phyloP scores from a whole-genome alignment of 2,797 vertebrate genomes.

The Chlorospingus flavigularis region DNA sequence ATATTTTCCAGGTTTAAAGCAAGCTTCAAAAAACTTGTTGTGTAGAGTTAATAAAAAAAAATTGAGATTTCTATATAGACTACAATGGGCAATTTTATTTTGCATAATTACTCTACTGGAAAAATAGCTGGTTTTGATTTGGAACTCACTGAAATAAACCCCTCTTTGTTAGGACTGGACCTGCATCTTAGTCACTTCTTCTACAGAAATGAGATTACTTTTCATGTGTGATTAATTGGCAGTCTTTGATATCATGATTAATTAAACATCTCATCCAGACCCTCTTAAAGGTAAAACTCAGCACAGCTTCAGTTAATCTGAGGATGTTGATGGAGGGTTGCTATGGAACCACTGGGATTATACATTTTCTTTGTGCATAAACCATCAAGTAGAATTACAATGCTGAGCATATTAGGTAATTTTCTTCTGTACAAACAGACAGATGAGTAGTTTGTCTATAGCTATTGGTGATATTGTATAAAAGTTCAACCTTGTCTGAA shows the following conservation, averaged over 20 bases:
- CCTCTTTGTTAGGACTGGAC: not conserved
- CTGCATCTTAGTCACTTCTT: not conserved
- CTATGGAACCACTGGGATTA: not conserved
- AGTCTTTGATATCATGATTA: not conserved
- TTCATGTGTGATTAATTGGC: not conserved
- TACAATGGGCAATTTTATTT: not conserved
- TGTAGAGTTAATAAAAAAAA: not conserved
- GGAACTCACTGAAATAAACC: not conserved
- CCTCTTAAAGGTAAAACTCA: not conserved
- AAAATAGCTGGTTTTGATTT: not conserved
- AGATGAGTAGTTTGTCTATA: not conserved
- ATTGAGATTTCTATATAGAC: not conserved
- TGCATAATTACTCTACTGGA: not conserved
- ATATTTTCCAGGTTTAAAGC: not conserved
- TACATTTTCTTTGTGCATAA: not conserved
- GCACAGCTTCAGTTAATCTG: not conserved
- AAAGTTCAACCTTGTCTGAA: not conserved
- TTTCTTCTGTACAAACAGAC: not conserved
- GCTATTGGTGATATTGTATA: not conserved
- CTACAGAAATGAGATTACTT: not conserved
- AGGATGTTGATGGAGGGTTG: not conserved
- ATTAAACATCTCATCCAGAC: not conserved
- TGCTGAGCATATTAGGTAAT: not conserved
- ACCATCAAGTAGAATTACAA: not conserved
- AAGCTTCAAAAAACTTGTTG: not conserved